Conservation (phyloP, 2,797 vertebrate species). For the Trichosurus vulpecula region DNA sequence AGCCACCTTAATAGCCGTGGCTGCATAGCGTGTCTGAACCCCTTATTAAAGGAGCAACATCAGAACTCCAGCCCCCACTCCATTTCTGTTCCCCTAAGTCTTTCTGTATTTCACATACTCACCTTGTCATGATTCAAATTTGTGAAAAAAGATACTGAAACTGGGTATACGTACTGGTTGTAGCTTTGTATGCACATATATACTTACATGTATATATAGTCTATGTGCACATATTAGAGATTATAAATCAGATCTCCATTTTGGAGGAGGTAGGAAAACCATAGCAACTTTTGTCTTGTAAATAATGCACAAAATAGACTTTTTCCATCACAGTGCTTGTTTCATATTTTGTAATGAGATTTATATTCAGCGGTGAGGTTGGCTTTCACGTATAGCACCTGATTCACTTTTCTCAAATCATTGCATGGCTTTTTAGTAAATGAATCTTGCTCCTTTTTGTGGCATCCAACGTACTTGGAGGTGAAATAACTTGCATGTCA, state of each 20-base stretch:
- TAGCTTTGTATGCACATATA: background rate
- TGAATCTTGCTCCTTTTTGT: background rate
- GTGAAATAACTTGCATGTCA: slow-evolving; percentile 6
- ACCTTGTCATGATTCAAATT: background rate
- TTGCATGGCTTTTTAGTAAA: slow-evolving; percentile 48
- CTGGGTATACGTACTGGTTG: background rate
- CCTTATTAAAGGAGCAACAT: slow-evolving; percentile 64
- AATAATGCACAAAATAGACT: background rate
- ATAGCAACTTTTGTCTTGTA: background rate
- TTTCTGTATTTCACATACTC: slow-evolving; percentile 64
- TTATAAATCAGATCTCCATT: slow-evolving; percentile 1
- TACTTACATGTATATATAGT: background rate
- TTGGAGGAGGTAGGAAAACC: background rate
- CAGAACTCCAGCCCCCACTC: slow-evolving; percentile 55
- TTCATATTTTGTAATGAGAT: slow-evolving; percentile 19
- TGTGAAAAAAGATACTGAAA: slow-evolving; percentile 12
- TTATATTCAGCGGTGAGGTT: background rate
- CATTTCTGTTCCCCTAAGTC: slow-evolving; percentile 79
- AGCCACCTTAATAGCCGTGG: slow-evolving; percentile 37
- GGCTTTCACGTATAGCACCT: background rate
- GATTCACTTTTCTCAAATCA: slow-evolving; percentile 40
- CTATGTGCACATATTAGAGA: background rate
- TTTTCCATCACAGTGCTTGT: background rate
- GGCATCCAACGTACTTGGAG: background rate
- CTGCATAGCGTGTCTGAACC: slow-evolving; percentile 31